Conservation (phyloP, 2,888 invertebrate genomes). For the Tyria jacobaeae region DNA sequence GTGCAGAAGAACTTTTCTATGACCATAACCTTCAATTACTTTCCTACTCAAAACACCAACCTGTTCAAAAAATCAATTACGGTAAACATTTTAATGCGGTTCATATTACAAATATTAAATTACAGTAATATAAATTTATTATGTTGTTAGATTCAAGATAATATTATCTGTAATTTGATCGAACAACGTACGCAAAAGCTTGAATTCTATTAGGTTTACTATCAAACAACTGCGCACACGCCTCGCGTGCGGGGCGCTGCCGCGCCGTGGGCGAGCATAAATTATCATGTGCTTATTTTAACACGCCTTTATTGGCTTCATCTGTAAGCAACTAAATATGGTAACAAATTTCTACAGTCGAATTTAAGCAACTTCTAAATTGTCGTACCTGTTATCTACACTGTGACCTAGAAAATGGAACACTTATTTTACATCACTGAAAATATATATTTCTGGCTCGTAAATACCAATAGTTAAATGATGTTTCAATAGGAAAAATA, state of each 20-base stretch:
- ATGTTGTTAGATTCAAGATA: constrained; percentile 15
- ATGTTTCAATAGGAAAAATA: no score
- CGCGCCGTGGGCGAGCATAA: neutral
- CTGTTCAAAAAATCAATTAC: neutral
- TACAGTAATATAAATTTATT: constrained; percentile 5
- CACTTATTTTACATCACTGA: no score
- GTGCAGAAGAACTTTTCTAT: no score
- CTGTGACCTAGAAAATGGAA: no score
- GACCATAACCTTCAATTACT: neutral
- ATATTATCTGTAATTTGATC: constrained; percentile 14
- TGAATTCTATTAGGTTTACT: neutral
- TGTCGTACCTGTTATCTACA: no score
- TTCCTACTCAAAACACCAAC: neutral
- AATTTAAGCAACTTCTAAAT: no score
- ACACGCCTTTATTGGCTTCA: neutral
- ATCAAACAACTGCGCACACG: constrained; percentile 19
- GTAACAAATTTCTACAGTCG: no score
- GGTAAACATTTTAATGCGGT: neutral
- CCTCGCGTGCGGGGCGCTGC: neutral
- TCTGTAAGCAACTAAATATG: no score
- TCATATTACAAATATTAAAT: neutral
- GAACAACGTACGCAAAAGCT: constrained; percentile 1
- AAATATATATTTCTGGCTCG: no score
- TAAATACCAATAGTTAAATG: no score
- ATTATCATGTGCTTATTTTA: neutral